These are phyloP conservation scores for Anolis carolinensis DNA, from an alignment of 2,113 vertebrate genomes.

Conservation along the genomic window DNA sequence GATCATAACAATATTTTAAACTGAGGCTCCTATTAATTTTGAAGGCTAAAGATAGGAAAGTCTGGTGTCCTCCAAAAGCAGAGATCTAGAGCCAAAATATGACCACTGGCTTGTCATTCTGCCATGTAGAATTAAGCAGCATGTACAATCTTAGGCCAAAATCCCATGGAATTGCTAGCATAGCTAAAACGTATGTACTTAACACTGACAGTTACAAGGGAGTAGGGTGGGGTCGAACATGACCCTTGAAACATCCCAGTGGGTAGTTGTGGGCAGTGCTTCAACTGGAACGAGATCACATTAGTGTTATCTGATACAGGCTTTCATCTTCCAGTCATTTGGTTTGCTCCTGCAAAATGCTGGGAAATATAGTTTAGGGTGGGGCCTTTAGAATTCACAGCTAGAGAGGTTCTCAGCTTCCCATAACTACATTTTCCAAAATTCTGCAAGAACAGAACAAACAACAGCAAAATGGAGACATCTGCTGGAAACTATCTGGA, in stretches of 20 bases:
- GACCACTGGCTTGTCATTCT: constrained; percentile 13
- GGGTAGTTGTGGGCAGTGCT: not conserved
- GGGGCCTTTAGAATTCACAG: too few relatives aligned
- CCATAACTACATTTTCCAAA: too few relatives aligned
- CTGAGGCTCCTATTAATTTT: constrained; percentile 47
- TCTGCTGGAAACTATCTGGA: not conserved
- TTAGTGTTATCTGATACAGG: too few relatives aligned
- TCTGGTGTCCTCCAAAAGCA: constrained; percentile 22
- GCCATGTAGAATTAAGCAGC: not conserved
- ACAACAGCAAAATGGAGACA: too few relatives aligned
- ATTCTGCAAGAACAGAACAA: too few relatives aligned
- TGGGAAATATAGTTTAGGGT: too few relatives aligned
- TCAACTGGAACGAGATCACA: too few relatives aligned
- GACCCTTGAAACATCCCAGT: not conserved
- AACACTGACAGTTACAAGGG: not conserved
- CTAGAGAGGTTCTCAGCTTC: too few relatives aligned
- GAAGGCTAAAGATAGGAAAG: constrained; percentile 39
- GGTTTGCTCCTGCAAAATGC: too few relatives aligned
- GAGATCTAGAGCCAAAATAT: constrained; percentile 13
- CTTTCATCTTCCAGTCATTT: too few relatives aligned
- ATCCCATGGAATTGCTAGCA: not conserved
- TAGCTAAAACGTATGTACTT: not conserved
- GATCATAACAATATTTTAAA: constrained; percentile 48
- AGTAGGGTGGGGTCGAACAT: not conserved
- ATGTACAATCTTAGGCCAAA: constrained; percentile 5